Conservation (phyloP, 2,888 invertebrate species). For the Tholera decimalis region DNA sequence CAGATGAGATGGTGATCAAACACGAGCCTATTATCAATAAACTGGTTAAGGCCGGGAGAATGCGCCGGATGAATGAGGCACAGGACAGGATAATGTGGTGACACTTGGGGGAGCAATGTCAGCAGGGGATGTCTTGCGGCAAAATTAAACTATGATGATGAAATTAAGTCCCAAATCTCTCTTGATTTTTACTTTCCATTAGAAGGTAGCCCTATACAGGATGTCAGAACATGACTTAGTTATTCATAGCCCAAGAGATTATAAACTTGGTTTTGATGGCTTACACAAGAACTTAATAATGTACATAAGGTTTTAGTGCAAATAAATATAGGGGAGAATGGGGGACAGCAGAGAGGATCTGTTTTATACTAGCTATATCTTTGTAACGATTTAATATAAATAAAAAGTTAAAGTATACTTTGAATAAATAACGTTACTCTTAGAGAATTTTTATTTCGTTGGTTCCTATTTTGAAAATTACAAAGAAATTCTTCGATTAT, state of each 20-base stretch:
- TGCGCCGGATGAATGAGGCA: too few relatives aligned
- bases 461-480: not conserved
- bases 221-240: constrained; percentile 65
- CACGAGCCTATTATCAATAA: too few relatives aligned
- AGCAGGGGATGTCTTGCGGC: too few relatives aligned
- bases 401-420: constrained; percentile 32
- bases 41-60: too few relatives aligned
- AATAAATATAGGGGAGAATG: constrained; percentile 38
- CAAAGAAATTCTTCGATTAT: not conserved
- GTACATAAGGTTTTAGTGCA: constrained; percentile 52
- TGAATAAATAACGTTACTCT: constrained; percentile 4
- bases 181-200: not conserved
- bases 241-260: constrained; percentile 70
- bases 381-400: constrained; percentile 27
- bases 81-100: too few relatives aligned
- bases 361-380: constrained; percentile 28
- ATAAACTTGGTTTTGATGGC: constrained; percentile 66
- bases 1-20: too few relatives aligned
- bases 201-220: constrained; percentile 53
- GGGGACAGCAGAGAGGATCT: not conserved
- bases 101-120: too few relatives aligned
- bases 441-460: not conserved
- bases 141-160: too few relatives aligned
- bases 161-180: not conserved
- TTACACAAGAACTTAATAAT: constrained; percentile 54